Percentiles rank a stretch among this genome's conserved stretches.
These are phyloP conservation scores for Opisthocomus hoazin DNA, from an alignment of 2,113 vertebrate genomes.

Conservation along the genomic window DNA sequence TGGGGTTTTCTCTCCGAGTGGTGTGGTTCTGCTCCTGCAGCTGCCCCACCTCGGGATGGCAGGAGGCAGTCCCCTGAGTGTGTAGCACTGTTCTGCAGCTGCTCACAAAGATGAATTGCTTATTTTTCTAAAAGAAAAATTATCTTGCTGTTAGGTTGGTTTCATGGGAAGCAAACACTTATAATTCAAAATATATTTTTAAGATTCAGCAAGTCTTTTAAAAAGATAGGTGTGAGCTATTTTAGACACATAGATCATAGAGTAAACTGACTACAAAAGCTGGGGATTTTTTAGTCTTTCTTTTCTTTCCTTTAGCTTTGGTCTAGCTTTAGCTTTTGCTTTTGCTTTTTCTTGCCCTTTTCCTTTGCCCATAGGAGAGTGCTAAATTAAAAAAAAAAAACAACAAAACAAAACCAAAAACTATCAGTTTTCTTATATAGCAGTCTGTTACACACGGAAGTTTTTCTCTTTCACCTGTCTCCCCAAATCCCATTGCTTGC, in stretches of 20 bases:
- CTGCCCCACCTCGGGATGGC: fast-evolving
- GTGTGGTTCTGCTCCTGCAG: fast-evolving
- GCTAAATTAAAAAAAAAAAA: not conserved
- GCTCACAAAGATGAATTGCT: not conserved
- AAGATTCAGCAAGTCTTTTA: not conserved
- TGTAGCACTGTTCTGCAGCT: fast-evolving
- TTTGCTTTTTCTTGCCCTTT: not conserved
- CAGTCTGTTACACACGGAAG: not conserved
- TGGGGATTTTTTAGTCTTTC: not conserved
- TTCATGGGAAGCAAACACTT: not conserved
- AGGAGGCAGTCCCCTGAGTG: too few species aligned
- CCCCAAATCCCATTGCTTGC: not conserved
- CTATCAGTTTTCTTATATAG: not conserved
- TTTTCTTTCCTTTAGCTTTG: not conserved
- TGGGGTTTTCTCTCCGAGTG: not conserved
- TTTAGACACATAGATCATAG: not conserved
- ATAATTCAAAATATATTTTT: not conserved
- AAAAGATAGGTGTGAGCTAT: not conserved
- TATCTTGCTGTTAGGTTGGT: not conserved
- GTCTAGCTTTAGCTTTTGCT: not conserved
- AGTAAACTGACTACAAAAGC: not conserved
- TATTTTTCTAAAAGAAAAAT: not conserved
- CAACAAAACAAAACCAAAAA: too few species aligned
- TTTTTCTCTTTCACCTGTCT: not conserved
- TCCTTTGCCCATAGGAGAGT: not conserved